Conservation (phyloP, 2,113 vertebrate genomes). For the Aegotheles bennettii region DNA sequence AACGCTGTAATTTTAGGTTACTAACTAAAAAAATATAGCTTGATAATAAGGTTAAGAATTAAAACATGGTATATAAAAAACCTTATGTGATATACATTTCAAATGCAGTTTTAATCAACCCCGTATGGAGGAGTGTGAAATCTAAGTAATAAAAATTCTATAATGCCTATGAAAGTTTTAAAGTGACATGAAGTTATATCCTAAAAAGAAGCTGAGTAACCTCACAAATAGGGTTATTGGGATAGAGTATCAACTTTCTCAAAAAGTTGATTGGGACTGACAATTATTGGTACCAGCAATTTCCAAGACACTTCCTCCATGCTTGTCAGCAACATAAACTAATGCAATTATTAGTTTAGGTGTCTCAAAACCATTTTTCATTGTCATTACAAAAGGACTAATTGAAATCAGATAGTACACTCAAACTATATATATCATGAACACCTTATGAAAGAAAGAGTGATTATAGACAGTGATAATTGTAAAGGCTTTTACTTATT, state of each 20-base stretch:
- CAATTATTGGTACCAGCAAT: background rate
- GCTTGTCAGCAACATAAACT: background rate
- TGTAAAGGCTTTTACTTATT: background rate
- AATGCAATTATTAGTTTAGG: background rate
- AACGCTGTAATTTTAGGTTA: constrained; percentile 24
- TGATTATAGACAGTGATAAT: background rate
- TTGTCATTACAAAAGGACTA: background rate
- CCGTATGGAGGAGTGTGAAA: constrained; percentile 36
- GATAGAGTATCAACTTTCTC: background rate
- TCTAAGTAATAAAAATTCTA: constrained; percentile 39
- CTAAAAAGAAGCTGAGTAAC: background rate
- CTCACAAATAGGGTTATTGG: background rate
- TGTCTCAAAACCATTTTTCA: background rate
- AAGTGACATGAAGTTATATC: background rate
- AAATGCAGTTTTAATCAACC: constrained; percentile 50
- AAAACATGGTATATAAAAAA: constrained; percentile 30
- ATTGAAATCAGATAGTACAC: background rate
- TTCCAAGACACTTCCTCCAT: background rate
- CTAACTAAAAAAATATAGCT: constrained; percentile 25
- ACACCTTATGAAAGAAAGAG: background rate
- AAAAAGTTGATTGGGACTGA: background rate
- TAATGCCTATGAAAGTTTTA: background rate
- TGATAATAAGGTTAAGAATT: constrained; percentile 43
- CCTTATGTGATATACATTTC: constrained; percentile 41
- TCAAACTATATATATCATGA: background rate